A percentile compares a stretch with the other conserved stretches of the same genome.
These are phyloP conservation scores for Physella acuta DNA, from an alignment of 1,140 invertebrate species.

Conservation along the genomic window DNA sequence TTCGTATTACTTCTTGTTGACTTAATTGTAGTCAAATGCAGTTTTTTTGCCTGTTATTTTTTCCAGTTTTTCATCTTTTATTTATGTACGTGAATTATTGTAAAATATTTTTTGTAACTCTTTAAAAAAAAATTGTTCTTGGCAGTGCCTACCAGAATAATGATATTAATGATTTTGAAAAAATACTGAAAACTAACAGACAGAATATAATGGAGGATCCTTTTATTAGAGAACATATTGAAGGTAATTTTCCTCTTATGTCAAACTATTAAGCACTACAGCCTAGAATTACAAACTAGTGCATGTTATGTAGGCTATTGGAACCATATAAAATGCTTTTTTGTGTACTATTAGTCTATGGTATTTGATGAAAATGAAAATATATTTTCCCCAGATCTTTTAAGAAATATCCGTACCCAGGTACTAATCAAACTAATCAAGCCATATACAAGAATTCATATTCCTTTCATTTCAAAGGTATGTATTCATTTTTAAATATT, in stretches of 20 bases:
- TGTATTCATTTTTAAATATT: constrained; percentile 16
- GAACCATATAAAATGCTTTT: constrained; percentile 1
- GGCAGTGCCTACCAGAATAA: constrained; percentile 93
- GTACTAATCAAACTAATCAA: constrained; percentile 96
- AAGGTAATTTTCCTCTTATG: constrained; percentile 69
- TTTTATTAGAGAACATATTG: constrained; percentile 98
- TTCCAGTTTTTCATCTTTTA: background rate
- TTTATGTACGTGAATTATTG: too few relatives aligned
- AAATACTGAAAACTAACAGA: constrained; percentile 91
- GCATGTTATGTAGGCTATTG: too few relatives aligned
- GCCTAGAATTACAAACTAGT: too few relatives aligned
- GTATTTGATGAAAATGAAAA: too few relatives aligned
- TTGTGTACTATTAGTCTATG: too few relatives aligned
- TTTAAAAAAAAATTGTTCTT: constrained; percentile 13
- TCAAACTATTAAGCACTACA: too few relatives aligned
- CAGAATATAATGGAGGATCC: constrained; percentile 97
- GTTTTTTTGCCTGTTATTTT: too few relatives aligned
- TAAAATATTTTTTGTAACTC: background rate
- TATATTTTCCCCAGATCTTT: constrained; percentile 69
- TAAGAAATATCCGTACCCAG: constrained; percentile 95
- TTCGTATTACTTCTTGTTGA: too few relatives aligned
- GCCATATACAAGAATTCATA: constrained; percentile 96
- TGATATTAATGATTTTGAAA: constrained; percentile 98
- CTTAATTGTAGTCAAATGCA: too few relatives aligned
- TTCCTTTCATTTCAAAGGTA: constrained; percentile 92